phyloP scores from a whole-genome alignment of 2,797 vertebrate species.

The Galago senegalensis region DNA sequence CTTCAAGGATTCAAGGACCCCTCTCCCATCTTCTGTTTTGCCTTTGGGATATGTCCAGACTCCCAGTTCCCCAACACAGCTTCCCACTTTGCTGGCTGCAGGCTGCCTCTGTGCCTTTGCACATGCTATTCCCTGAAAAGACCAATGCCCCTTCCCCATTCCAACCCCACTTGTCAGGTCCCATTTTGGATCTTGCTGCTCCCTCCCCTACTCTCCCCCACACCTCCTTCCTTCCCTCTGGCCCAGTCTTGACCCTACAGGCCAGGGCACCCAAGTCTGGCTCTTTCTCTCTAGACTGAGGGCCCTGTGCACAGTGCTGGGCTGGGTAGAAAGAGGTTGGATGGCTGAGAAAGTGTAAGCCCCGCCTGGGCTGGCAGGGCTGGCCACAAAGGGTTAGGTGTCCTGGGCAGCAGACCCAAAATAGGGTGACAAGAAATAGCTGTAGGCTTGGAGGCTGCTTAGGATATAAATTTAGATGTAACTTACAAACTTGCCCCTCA shows the following conservation, averaged over 20 bases:
- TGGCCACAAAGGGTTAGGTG: conserved; percentile 64
- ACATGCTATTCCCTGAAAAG: neutral
- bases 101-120: neutral
- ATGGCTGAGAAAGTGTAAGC: rapidly evolving
- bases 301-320: neutral
- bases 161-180: too few relatives aligned
- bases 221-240: too few relatives aligned
- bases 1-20: neutral
- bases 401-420: conserved; percentile 54
- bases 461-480: conserved; percentile 53
- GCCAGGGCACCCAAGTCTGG: neutral
- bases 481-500: neutral
- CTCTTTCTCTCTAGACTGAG: neutral
- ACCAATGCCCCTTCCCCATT: neutral
- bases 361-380: conserved; percentile 43
- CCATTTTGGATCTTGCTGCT: neutral
- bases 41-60: neutral
- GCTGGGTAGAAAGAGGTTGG: neutral
- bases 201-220: neutral
- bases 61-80: neutral
- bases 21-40: too few relatives aligned
- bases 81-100: too few relatives aligned
- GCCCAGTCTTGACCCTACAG: neutral
- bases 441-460: conserved; percentile 60
- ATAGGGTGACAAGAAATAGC: conserved; percentile 80